Evolutionary conservation across 2,113 vertebrate genomes (phyloP).

Genomic region (Stictonetta naevosa): DNA sequence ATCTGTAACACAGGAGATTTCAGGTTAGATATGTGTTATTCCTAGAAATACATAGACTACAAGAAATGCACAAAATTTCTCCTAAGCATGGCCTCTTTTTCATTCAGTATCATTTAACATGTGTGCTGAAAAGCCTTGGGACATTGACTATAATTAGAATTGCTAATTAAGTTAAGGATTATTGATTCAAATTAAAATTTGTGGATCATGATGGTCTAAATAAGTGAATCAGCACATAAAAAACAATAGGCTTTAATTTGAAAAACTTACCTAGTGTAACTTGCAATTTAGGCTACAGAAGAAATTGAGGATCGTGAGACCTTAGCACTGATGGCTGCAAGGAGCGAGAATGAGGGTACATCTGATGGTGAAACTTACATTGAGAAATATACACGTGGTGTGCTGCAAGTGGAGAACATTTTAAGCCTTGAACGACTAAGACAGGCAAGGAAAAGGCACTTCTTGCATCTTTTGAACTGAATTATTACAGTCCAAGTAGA

Average conservation of each 20-base stretch:
- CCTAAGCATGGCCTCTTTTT: neutral
- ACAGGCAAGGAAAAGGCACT: slow-evolving; percentile 77
- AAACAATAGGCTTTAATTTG: neutral
- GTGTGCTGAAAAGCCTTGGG: neutral
- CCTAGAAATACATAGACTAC: neutral
- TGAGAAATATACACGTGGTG: slow-evolving; percentile 92
- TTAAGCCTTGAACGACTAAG: slow-evolving; percentile 92
- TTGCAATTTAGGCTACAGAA: slow-evolving; percentile 87
- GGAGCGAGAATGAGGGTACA: slow-evolving; percentile 86
- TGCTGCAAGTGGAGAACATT: slow-evolving; percentile 95
- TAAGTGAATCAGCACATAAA: neutral
- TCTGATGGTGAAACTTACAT: slow-evolving; percentile 93
- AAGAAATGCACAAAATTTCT: neutral
- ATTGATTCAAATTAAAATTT: neutral
- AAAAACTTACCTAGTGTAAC: neutral
- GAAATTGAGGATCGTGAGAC: slow-evolving; percentile 97
- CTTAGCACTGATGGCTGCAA: slow-evolving; percentile 93
- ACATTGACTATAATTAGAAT: neutral
- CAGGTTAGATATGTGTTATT: neutral
- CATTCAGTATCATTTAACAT: neutral
- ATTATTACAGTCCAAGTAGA: neutral
- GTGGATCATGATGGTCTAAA: neutral
- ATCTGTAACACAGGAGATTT: neutral
- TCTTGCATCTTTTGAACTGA: neutral
- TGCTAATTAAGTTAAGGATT: neutral